A percentile compares a stretch with the other conserved stretches of the same genome.
These are phyloP conservation scores for Halcyon leucocephala DNA, from an alignment of 2,797 vertebrate genomes.

Conservation along the genomic window DNA sequence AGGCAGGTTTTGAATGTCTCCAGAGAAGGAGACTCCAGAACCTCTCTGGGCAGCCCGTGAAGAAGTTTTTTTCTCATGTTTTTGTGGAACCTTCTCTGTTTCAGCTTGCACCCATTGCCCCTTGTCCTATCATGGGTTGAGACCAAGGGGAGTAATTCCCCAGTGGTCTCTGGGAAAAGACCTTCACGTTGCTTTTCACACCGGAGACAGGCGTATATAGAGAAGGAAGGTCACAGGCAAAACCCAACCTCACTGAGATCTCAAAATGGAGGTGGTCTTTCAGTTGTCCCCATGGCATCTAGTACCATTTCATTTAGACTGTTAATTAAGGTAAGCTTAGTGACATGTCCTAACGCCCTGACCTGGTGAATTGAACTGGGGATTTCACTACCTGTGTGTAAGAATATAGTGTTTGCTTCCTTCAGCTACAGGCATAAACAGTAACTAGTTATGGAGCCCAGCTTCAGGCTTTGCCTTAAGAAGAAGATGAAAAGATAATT, in stretches of 20 bases:
- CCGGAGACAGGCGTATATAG: background rate
- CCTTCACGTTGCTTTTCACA: background rate
- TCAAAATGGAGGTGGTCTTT: background rate
- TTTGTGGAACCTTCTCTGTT: too few species aligned
- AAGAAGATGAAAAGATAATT: conserved; percentile 32
- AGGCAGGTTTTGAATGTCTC: too few species aligned
- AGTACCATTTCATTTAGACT: background rate
- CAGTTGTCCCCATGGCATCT: rapidly evolving
- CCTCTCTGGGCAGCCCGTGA: too few species aligned
- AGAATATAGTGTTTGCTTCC: background rate
- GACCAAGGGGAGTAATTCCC: background rate
- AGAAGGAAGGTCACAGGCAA: background rate
- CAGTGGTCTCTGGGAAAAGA: background rate
- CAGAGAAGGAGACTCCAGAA: too few species aligned
- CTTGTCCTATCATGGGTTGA: too few species aligned
- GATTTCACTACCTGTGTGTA: background rate
- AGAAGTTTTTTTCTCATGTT: too few species aligned
- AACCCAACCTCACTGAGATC: background rate
- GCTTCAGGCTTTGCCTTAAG: conserved; percentile 16
- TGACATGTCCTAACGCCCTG: background rate
- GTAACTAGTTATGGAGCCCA: background rate
- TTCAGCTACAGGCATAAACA: conserved; percentile 1
- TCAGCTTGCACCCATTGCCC: too few species aligned
- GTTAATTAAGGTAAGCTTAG: background rate
- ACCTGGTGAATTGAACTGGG: background rate